Evolutionary conservation across 2,113 vertebrate species (phyloP).

Genomic region (Chaetodon auriga): DNA sequence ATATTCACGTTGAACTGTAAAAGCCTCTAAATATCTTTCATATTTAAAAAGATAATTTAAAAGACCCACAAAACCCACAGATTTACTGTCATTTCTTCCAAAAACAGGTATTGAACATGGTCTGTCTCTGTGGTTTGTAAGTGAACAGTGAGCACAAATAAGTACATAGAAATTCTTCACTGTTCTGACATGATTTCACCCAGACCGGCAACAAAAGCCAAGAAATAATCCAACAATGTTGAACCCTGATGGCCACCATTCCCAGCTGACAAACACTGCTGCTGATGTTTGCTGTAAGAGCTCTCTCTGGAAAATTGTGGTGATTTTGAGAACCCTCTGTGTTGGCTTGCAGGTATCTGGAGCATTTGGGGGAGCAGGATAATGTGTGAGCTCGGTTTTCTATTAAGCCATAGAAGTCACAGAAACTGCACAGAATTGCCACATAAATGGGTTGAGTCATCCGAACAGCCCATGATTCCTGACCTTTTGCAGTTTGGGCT

Average conservation of each 20-base stretch:
- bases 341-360: conserved; percentile 45
- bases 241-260: conserved; percentile 19
- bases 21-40: not conserved
- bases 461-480: conserved; percentile 20
- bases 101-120: not conserved
- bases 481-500: conserved; percentile 53
- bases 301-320: conserved; percentile 30
- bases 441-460: conserved; percentile 45
- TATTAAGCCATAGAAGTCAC: conserved; percentile 22
- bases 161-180: not conserved
- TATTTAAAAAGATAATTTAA: not conserved
- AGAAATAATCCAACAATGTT: conserved; percentile 11
- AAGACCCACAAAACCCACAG: not conserved
- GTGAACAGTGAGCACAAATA: conserved; percentile 1
- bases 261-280: conserved; percentile 6
- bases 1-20: not conserved
- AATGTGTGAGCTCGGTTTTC: conserved; percentile 25
- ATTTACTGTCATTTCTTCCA: not conserved
- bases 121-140: not conserved
- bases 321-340: conserved; percentile 31
- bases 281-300: conserved; percentile 38
- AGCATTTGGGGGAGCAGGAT: conserved; percentile 20
- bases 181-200: conserved; percentile 24
- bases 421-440: conserved; percentile 36
- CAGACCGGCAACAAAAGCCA: conserved; percentile 1